Evolutionary conservation across 2,888 invertebrate species (phyloP), one percentile per base, ranked within the genome.

Genomic region (Muscina levida): DNA sequence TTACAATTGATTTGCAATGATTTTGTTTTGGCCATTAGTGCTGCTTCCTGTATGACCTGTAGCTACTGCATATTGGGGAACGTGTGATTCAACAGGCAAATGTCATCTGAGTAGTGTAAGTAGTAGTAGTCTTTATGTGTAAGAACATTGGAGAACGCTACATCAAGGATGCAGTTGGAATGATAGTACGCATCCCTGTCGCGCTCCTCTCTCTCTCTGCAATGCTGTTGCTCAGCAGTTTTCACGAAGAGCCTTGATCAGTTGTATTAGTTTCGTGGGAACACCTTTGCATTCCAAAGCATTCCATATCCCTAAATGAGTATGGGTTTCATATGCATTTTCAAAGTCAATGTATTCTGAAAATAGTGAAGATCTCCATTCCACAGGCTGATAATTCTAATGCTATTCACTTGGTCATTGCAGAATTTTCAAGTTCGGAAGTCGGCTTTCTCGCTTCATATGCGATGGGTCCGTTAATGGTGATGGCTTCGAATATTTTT

Each of bases 231-330:
- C 44, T 44, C 44, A 44, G 44, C 44, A 5, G 31, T 5, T 3
- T 31, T 31, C 31, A 31, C 31, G 8, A 4, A 13, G 44, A 44
- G 44, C 44, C 44, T 44, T 44, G 44, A 44, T 11, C 44, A 8
- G n/a, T 44, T 44, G 44, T 4, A 44, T 44, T 44, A 44, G 44
- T 44, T 44, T 44, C n/a, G 44, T 44, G 44, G 44, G 44, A 8
- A 44, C 44, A 44, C 44, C 44, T 44, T 44, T 44, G 6, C 44
- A 44, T 4, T 44, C 44, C 44, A 4, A 13, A 44, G 44, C 44
- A 44, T 44, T 4, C 44, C 44, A 44, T 44, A 44, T 44, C 44
- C 6, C 10, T 44, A 13, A 44, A 13, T 44, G 44, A 13, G 11
- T 44, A 44, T 8, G 44, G 44, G 44, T 44, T 8, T n/a, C n/a